Conservation (phyloP, 1,140 invertebrate species). For the Monomorium pharaonis region DNA sequence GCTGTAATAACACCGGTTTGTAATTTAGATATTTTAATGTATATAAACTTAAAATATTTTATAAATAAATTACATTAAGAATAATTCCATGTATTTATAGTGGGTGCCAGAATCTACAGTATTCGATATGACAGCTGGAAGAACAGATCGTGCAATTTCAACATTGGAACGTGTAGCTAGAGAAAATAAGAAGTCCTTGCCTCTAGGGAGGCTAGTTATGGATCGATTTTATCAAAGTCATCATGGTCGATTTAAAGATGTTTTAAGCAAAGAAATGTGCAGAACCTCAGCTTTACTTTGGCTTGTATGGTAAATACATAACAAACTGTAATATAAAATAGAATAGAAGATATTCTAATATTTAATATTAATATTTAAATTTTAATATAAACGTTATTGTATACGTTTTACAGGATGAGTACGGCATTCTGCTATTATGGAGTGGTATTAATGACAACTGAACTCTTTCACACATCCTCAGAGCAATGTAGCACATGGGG, state of each 20-base stretch:
- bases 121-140: conserved; percentile 94
- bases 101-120: conserved; percentile 97
- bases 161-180: conserved; percentile 94
- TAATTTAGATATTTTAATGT: conserved; percentile 61
- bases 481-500: conserved; percentile 81
- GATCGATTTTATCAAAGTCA: conserved; percentile 87
- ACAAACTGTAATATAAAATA: neutral
- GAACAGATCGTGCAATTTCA: conserved; percentile 93
- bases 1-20: conserved; percentile 91
- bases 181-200: conserved; percentile 96
- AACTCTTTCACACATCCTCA: conserved; percentile 92
- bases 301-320: conserved; percentile 96
- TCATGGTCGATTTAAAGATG: conserved; percentile 91
- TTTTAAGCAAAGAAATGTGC: conserved; percentile 92
- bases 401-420: conserved; percentile 90
- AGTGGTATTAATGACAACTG: conserved; percentile 97
- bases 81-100: conserved; percentile 83
- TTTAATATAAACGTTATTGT: neutral
- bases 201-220: conserved; percentile 94
- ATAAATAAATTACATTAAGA: neutral
- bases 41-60: conserved; percentile 19
- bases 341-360: neutral
- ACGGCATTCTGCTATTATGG: conserved; percentile 99
- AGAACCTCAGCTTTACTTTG: conserved; percentile 94
- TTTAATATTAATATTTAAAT: neutral